phyloP scores from a whole-genome alignment of 2,888 invertebrate genomes.

The Lamproptera curius region DNA sequence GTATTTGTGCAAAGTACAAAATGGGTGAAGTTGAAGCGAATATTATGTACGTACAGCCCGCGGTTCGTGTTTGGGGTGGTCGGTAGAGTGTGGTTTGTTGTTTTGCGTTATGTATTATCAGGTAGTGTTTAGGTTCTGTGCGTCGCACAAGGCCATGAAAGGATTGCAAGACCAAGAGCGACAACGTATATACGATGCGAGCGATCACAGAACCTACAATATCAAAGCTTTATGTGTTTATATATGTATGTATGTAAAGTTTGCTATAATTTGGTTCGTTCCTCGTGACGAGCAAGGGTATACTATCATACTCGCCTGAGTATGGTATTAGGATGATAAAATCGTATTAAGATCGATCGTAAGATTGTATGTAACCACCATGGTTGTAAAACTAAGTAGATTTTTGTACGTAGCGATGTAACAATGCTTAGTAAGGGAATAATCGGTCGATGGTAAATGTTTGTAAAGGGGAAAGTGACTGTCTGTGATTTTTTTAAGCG shows the following conservation, averaged over 20 bases:
- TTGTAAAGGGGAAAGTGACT: slow-evolving; percentile 76
- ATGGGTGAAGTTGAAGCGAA: slow-evolving; percentile 28
- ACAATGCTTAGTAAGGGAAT: slow-evolving; percentile 66
- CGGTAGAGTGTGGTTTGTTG: slow-evolving; percentile 4
- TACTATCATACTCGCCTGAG: slow-evolving; percentile 46
- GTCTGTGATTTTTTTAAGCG: slow-evolving; percentile 80
- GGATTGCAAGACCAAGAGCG: neutral
- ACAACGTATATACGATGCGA: too few relatives aligned
- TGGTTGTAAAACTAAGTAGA: slow-evolving; percentile 78
- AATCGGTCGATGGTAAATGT: slow-evolving; percentile 73
- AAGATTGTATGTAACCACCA: slow-evolving; percentile 60
- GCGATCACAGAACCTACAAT: slow-evolving; percentile 25
- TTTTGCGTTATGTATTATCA: neutral
- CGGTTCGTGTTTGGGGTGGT: slow-evolving; percentile 16
- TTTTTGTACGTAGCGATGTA: slow-evolving; percentile 75
- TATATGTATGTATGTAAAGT: slow-evolving; percentile 7
- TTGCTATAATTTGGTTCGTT: slow-evolving; percentile 36
- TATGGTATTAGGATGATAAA: slow-evolving; percentile 47
- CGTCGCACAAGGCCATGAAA: neutral
- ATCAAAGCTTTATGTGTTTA: slow-evolving; percentile 20
- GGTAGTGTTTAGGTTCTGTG: slow-evolving; percentile 9
- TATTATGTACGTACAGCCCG: slow-evolving; percentile 35
- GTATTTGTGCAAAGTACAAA: slow-evolving; percentile 63
- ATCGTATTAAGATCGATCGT: slow-evolving; percentile 48
- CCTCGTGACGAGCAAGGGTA: slow-evolving; percentile 45